phyloP scores from a whole-genome alignment of 2,888 invertebrate genomes.

The Sarcophaga carnaria region DNA sequence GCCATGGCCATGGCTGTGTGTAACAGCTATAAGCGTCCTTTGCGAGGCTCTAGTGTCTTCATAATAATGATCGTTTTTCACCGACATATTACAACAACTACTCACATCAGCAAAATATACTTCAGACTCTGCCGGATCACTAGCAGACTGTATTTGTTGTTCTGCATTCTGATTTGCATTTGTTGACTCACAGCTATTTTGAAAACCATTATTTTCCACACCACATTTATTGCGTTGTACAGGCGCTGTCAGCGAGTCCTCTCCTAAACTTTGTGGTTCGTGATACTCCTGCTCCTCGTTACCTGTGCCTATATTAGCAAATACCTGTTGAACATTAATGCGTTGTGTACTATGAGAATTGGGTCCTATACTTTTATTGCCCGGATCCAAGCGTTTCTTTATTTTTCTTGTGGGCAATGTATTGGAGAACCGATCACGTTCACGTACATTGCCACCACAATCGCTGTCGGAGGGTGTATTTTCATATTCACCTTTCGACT shows the following conservation, averaged over 20 bases:
- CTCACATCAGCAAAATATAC: slow-evolving; percentile 94
- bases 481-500: slow-evolving; percentile 82
- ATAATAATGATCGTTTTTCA: slow-evolving; percentile 83
- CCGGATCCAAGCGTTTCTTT: slow-evolving; percentile 83
- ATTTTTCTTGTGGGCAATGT: slow-evolving; percentile 84
- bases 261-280: slow-evolving; percentile 75
- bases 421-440: slow-evolving; percentile 82
- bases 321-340: slow-evolving; percentile 82
- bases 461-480: slow-evolving; percentile 83
- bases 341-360: slow-evolving; percentile 76
- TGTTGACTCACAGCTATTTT: slow-evolving; percentile 84
- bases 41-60: slow-evolving; percentile 75
- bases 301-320: slow-evolving; percentile 70
- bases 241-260: slow-evolving; percentile 31
- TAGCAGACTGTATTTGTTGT: slow-evolving; percentile 71
- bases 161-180: slow-evolving; percentile 54
- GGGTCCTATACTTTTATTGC: slow-evolving; percentile 81
- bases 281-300: slow-evolving; percentile 76
- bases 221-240: slow-evolving; percentile 83
- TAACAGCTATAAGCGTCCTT: slow-evolving; percentile 60
- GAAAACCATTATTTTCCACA: slow-evolving; percentile 90
- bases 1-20: slow-evolving; percentile 53
- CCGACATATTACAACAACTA: slow-evolving; percentile 90
- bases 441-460: slow-evolving; percentile 72
- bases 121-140: slow-evolving; percentile 89